Conservation (phyloP, 2,797 vertebrate genomes). For the Champsocephalus gunnari region DNA sequence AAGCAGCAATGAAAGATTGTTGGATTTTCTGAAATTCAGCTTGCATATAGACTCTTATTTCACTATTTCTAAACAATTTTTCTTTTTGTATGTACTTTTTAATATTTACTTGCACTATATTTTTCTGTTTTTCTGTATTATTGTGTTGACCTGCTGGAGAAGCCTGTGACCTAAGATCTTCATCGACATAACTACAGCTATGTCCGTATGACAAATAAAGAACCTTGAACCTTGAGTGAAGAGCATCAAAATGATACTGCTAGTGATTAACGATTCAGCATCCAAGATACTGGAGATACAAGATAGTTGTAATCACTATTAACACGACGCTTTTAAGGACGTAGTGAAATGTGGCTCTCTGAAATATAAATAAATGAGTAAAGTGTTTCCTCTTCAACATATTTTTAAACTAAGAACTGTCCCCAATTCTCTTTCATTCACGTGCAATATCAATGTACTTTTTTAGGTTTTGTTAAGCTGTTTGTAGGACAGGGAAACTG, state of each 20-base stretch:
- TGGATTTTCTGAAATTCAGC: constrained; percentile 39
- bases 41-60: neutral
- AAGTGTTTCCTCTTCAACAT: constrained; percentile 51
- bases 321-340: constrained; percentile 57
- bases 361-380: constrained; percentile 67
- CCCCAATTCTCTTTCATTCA: constrained; percentile 52
- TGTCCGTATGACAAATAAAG: too few species aligned
- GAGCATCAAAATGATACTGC: constrained; percentile 54
- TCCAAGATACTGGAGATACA: constrained; percentile 34
- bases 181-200: too few species aligned
- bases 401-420: constrained; percentile 53
- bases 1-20: constrained; percentile 35
- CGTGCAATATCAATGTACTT: constrained; percentile 45
- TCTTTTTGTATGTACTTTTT: too few species aligned
- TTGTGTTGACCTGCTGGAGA: too few species aligned
- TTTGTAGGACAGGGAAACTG: constrained; percentile 50
- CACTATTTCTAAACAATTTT: too few species aligned
- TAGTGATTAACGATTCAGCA: constrained; percentile 67
- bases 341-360: constrained; percentile 40
- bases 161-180: too few species aligned
- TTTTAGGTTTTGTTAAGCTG: constrained; percentile 55
- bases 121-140: too few species aligned
- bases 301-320: constrained; percentile 54
- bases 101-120: too few species aligned
- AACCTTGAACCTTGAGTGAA: constrained; percentile 27